These are phyloP conservation scores for Venturia canescens DNA, from an alignment of 1,140 invertebrate species.

Conservation along the genomic window DNA sequence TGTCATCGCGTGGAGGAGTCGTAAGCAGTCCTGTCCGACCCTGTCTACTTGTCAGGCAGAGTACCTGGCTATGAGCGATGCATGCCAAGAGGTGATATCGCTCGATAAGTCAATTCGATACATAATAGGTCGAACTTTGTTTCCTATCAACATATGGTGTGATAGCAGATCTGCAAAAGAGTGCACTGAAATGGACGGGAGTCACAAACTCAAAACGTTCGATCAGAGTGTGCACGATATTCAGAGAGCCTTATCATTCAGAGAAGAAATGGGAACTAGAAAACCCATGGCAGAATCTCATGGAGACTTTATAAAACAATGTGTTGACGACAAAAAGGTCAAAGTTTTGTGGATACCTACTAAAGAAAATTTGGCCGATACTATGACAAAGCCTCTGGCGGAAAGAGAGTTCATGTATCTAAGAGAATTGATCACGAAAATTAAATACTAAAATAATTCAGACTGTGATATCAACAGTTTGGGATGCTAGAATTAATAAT, in stretches of 20 bases:
- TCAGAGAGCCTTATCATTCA: constrained; percentile 47
- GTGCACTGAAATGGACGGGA: constrained; percentile 21
- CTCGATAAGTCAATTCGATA: constrained; percentile 48
- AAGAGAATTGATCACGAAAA: too few relatives aligned
- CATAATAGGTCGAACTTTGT: constrained; percentile 15
- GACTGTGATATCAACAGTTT: too few relatives aligned
- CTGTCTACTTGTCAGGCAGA: constrained; percentile 64
- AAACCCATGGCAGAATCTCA: constrained; percentile 54
- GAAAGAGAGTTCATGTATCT: too few relatives aligned
- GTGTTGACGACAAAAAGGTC: constrained; percentile 52
- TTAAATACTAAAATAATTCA: too few relatives aligned
- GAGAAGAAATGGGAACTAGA: constrained; percentile 51
- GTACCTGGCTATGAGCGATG: constrained; percentile 56
- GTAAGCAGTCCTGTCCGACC: constrained; percentile 57
- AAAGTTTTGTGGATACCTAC: constrained; percentile 53
- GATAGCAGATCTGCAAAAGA: constrained; percentile 18
- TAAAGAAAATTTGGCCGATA: constrained; percentile 55
- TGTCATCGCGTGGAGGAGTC: constrained; percentile 56
- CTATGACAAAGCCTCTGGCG: constrained; percentile 50
- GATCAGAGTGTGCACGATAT: constrained; percentile 53
- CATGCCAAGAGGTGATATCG: constrained; percentile 58
- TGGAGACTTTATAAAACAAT: constrained; percentile 55
- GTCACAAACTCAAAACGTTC: constrained; percentile 20
- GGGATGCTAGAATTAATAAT: too few relatives aligned
- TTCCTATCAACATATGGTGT: constrained; percentile 18